Evolutionary conservation across 2,797 vertebrate species (phyloP), one percentile per base, ranked within the genome.

Genomic region (Miichthys miiuy): DNA sequence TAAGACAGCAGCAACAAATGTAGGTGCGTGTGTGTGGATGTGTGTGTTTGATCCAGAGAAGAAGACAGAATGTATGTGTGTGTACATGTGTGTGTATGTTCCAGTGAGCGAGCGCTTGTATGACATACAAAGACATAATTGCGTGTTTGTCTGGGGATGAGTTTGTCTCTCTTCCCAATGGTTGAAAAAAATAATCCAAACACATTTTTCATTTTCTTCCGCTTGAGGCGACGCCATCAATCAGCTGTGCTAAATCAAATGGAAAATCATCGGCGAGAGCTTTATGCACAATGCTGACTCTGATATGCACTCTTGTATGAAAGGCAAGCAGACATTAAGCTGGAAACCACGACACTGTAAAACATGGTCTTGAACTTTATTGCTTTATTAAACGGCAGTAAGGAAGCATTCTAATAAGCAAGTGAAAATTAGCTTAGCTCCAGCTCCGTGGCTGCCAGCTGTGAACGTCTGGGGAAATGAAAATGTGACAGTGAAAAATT

Each of bases 231-330:
- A 61, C 64, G 17, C 73, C 83, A 90, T 91, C 87, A 86, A 88
- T 90, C 90, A 92, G 80, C 81, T 64, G 79, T 54, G 85, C 25
- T 84, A 86, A 91, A 90, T 90, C 86, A 88, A 85, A 84, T 64
- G 86, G 86, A 87, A 85, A 89, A 88, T 81, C 70, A 86, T 76
- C 5, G 4, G 61, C 27, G 48, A 75, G 83, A 14, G 70, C 72
- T 86, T 80, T 79, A 77, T 68, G 64, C 76, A 56, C 25, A 79
- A 77, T 68, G 84, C 82, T 51, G 75, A 69, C 27, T 65, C 68
- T 21, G 79, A 80, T 63, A 75, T 20, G 83, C 82, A 66, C 47
- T 77, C 68, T 80, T 56, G 71, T 79, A 80, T 81, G 79, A 89
- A 84, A 89, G 83, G 73, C 77, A 67, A 68, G 18, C 76, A 55